Evolutionary conservation across 2,888 invertebrate genomes (phyloP), one percentile per base, ranked within the genome.

Genomic region (Linnaemya tessellans): DNA sequence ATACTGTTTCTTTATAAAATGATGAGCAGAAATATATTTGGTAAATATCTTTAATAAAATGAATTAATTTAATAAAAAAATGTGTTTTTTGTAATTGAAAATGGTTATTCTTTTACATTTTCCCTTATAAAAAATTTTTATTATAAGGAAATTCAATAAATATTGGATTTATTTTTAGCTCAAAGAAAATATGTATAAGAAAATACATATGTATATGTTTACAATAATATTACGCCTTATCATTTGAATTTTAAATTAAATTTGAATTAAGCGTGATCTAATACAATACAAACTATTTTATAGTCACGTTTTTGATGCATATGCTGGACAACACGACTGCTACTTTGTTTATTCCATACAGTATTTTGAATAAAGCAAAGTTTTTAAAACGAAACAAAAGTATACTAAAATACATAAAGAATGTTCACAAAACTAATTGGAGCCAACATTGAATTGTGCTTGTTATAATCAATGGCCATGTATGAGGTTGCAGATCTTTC

Each of bases 21-120:
- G 85, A 68, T 85, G 70, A 74, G 65, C 49, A 78, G 58, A 56
- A 80, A 79, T 78, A 51, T 86, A 58, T 78, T 84, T 51, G 86
- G 86, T 86, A 86, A 43, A 38, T 73, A 20, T 18, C 18, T 35
- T 60, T 30, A 30, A 30, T 5, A 30, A 3, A 30, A 5, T 30
- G 30, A 30, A 30, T 58, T 30, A 22, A 64, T 20, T 10, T 1
- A 43, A 43, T 13, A 43, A n/a, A n/a, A n/a, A n/a, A n/a, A n/a
- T n/a, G n/a, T n/a, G n/a, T n/a, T n/a, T n/a, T n/a, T n/a, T n/a
- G n/a, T n/a, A n/a, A n/a, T n/a, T n/a, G n/a, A n/a, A n/a, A n/a
- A n/a, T n/a, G n/a, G n/a, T n/a, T n/a, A n/a, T n/a, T n/a, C n/a
- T n/a, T n/a, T n/a, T n/a, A n/a, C n/a, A n/a, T n/a, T n/a, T n/a